Conservation (phyloP, 2,888 invertebrate species). For the Margaritifera margaritifera region DNA sequence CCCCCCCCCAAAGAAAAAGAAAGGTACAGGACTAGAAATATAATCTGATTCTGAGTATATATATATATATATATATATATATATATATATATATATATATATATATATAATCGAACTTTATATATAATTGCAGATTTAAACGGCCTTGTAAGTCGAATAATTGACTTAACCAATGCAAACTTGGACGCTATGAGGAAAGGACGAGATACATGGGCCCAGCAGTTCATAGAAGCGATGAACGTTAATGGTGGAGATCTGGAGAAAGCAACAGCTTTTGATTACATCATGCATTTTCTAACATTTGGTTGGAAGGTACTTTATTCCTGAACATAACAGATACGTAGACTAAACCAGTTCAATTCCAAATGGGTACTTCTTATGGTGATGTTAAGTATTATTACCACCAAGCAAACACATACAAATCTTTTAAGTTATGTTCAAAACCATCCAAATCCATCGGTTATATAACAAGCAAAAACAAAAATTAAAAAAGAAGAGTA, state of each 20-base stretch:
- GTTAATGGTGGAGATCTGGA: slow-evolving; percentile 78
- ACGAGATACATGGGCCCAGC: slow-evolving; percentile 75
- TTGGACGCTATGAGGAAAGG: slow-evolving; percentile 75
- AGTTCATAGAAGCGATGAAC: slow-evolving; percentile 76
- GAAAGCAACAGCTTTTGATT: slow-evolving; percentile 75
- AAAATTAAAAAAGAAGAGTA: too few species aligned
- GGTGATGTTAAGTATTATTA: too few species aligned
- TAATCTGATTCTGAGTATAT: too few species aligned
- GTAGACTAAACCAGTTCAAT: not conserved
- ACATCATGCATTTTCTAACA: slow-evolving; percentile 77
- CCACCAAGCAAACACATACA: too few species aligned
- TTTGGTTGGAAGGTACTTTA: slow-evolving; percentile 77
- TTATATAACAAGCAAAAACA: too few species aligned
- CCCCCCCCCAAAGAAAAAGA: too few species aligned
- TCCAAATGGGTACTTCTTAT: not conserved
- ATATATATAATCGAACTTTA: not conserved
- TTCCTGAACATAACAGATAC: not conserved
- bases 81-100: too few species aligned
- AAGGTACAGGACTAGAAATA: too few species aligned
- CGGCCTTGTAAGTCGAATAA: slow-evolving; percentile 75
- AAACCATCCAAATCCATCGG: too few species aligned
- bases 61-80: too few species aligned
- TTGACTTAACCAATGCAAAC: slow-evolving; percentile 76
- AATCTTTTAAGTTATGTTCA: too few species aligned
- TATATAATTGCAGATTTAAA: slow-evolving; percentile 74